Evolutionary conservation across 2,797 vertebrate genomes (phyloP), one percentile per base, ranked within the genome.

Genomic region (Propithecus perrieri): DNA sequence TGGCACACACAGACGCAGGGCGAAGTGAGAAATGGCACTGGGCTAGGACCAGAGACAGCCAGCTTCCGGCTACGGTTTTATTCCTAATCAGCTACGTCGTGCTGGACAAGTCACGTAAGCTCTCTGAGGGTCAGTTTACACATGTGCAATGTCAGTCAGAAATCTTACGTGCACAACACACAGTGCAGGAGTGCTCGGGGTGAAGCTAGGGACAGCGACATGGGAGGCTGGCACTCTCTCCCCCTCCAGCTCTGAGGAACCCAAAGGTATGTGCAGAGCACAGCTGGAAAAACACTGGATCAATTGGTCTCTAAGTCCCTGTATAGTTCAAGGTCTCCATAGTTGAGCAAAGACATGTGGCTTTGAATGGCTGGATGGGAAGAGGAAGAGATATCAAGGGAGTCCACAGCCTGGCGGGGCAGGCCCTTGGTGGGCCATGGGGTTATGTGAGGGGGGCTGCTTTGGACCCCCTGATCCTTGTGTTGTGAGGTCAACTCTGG

Each of bases 321-420:
- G 14, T 28, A 12, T 1, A 72, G 30, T 17, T 12, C 30, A 24
- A 74, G 10, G 65, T 55, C 26, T 74, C 80, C 24, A 18, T 1
- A 26, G 65, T 9, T n/a, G 50, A 85, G 12, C 43, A 28, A 67
- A 78, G 57, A n/a, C 11, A 7, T 2, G 18, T 78, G 74, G 30
- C 5, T 43, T 14, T 43, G 55, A 26, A 10, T 0, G 24, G 33
- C 30, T 41, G 26, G 18, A 26, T 10, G 53, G 43, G 63, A 43
- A 87, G 41, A 46, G 35, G 59, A 30, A 76, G 74, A 57, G 18
- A 30, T 3, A 50, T 0, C 46, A 17, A 26, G 28, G 41, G 55
- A n/a, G 38, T 14, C 67, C 7, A n/a, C 1, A 1, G 7, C 24
- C 50, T 17, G n/a, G 11, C 0, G 12, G 7, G 28, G n/a, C 41